Evolutionary conservation across 2,888 invertebrate species (phyloP).

Genomic region (Nebria brevicollis): DNA sequence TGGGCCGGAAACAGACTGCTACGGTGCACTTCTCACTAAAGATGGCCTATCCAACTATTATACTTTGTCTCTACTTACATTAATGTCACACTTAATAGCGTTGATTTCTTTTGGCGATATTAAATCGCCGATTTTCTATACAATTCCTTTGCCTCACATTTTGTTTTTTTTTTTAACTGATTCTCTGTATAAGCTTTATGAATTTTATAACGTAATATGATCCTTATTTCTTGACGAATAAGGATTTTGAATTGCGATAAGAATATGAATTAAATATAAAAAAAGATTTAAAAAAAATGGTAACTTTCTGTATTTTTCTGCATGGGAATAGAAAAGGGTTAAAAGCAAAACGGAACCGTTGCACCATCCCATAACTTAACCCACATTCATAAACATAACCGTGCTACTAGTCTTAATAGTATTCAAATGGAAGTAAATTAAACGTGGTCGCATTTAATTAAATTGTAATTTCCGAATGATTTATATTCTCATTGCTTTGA

Average conservation of each 20-base stretch:
- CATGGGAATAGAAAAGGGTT: background rate
- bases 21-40: background rate
- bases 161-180: no score
- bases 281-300: no score
- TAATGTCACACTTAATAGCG: constrained; percentile 20
- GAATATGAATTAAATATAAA: no score
- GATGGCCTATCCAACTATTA: constrained; percentile 14
- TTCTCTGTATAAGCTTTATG: no score
- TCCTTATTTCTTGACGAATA: no score
- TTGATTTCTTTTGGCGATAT: background rate
- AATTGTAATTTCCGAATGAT: constrained; percentile 46
- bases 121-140: background rate
- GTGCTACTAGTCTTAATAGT: constrained; percentile 44
- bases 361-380: constrained; percentile 10
- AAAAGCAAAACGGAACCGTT: background rate
- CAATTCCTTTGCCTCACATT: no score
- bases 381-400: constrained; percentile 28
- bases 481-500: constrained; percentile 21
- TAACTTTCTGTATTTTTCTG: no score
- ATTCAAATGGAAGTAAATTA: constrained; percentile 45
- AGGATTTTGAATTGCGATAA: no score
- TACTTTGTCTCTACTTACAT: constrained; percentile 20
- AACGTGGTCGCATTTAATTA: constrained; percentile 41
- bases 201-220: no score
- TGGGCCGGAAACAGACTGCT: constrained; percentile 43